Conservation (phyloP, 1,140 invertebrate species). For the Manduca sexta region DNA sequence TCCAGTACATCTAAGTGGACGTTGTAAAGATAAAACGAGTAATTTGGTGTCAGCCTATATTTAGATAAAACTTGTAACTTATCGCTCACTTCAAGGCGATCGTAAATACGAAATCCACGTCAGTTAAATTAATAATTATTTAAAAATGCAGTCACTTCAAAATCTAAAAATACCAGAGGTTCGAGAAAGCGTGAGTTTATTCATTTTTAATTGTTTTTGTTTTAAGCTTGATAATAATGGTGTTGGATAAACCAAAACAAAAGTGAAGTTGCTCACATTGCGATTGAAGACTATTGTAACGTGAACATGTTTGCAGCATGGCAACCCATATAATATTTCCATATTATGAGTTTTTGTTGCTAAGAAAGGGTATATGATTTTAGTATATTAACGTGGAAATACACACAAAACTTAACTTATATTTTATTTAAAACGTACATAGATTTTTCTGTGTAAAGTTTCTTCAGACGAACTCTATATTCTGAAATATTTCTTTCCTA, state of each 20-base stretch:
- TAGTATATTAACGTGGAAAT: too few relatives aligned
- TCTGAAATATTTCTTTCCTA: too few relatives aligned
- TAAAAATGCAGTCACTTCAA: constrained; percentile 6
- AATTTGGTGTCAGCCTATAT: constrained; percentile 11
- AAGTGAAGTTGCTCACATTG: constrained; percentile 14
- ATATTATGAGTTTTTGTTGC: too few relatives aligned
- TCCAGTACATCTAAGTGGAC: constrained; percentile 9
- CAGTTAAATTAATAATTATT: constrained; percentile 1
- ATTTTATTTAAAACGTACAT: too few relatives aligned
- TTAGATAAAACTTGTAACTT: constrained; percentile 3
- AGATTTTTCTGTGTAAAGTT: too few relatives aligned
- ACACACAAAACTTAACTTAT: too few relatives aligned
- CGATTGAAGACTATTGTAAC: background rate
- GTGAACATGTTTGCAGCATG: too few relatives aligned
- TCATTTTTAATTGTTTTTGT: background rate
- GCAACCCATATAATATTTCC: too few relatives aligned
- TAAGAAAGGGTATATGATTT: too few relatives aligned
- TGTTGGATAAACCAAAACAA: constrained; percentile 7
- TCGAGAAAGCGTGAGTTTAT: constrained; percentile 8
- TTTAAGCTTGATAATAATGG: background rate
- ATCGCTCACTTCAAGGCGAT: constrained; percentile 35
- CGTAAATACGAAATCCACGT: constrained; percentile 8
- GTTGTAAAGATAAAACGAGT: constrained; percentile 8
- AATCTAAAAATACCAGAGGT: constrained; percentile 7
- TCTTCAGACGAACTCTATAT: too few relatives aligned